phyloP scores from a whole-genome alignment of 2,888 invertebrate species.

The Drosophila kambysellisi region DNA sequence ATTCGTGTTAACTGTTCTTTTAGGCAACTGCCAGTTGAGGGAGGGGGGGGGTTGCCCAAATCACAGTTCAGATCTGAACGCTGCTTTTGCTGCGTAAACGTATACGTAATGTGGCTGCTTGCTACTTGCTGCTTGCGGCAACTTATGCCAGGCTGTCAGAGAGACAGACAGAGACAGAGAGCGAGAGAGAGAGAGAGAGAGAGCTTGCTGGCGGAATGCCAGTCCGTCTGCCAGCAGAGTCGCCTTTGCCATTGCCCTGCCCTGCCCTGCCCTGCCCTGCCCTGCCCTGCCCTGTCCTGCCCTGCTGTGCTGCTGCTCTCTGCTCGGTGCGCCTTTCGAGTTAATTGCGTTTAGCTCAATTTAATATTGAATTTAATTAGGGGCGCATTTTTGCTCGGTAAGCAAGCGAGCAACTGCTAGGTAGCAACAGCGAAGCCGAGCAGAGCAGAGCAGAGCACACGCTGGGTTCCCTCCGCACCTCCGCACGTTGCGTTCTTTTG shows the following conservation, averaged over 20 bases:
- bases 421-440: conserved; percentile 13
- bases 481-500: not conserved
- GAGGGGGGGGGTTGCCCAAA: conserved; percentile 14
- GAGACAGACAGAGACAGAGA: not conserved
- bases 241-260: conserved; percentile 10
- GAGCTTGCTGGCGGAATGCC: conserved; percentile 33
- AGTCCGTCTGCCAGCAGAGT: conserved; percentile 20
- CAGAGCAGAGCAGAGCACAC: not conserved
- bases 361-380: conserved; percentile 83
- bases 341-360: conserved; percentile 83
- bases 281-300: conserved; percentile 8
- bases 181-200: not conserved
- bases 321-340: conserved; percentile 67
- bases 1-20: not conserved
- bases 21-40: not conserved
- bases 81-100: conserved; percentile 40
- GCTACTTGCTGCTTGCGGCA: conserved; percentile 25
- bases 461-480: not conserved
- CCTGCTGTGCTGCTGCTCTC: conserved; percentile 10
- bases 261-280: not conserved
- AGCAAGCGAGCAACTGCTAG: conserved; percentile 51
- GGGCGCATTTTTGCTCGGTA: conserved; percentile 74
- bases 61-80: conserved; percentile 39
- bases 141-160: conserved; percentile 3
- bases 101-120: conserved; percentile 39